Percentiles rank a stretch among this genome's conserved stretches.
phyloP scores from a whole-genome alignment of 2,888 invertebrate species.

The Pseudococcus viburni region DNA sequence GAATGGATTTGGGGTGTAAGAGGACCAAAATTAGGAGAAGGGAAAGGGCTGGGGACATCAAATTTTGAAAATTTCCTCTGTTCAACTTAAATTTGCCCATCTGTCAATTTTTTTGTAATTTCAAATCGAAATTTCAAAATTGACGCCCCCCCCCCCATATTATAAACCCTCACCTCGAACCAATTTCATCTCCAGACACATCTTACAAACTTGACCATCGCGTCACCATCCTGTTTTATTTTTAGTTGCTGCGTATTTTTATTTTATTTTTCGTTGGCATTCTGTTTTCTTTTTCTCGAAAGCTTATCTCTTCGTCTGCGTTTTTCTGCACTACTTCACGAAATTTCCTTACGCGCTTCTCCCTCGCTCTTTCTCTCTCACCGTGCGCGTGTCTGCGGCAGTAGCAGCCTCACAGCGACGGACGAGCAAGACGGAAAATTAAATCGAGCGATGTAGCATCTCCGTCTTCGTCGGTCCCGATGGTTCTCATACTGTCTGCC shows the following conservation, averaged over 20 bases:
- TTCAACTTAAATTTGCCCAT: no score
- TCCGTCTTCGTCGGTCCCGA: not conserved
- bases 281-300: not conserved
- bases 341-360: not conserved
- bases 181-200: no score
- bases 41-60: no score
- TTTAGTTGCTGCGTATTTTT: constrained; percentile 15
- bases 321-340: constrained; percentile 47
- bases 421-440: not conserved
- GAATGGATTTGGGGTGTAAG: no score
- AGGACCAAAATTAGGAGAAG: no score
- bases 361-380: not conserved
- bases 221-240: no score
- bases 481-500: not conserved
- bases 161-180: no score
- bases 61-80: no score
- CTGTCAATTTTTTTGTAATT: no score
- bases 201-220: no score
- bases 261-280: constrained; percentile 16
- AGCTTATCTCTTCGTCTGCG: not conserved
- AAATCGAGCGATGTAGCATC: constrained; percentile 40
- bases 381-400: not conserved
- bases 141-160: no score
- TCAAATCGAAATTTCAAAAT: no score
- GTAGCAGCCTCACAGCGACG: not conserved